These are phyloP conservation scores for Venustoraphidia nigricollis DNA, from an alignment of 2,888 invertebrate genomes.

Conservation along the genomic window DNA sequence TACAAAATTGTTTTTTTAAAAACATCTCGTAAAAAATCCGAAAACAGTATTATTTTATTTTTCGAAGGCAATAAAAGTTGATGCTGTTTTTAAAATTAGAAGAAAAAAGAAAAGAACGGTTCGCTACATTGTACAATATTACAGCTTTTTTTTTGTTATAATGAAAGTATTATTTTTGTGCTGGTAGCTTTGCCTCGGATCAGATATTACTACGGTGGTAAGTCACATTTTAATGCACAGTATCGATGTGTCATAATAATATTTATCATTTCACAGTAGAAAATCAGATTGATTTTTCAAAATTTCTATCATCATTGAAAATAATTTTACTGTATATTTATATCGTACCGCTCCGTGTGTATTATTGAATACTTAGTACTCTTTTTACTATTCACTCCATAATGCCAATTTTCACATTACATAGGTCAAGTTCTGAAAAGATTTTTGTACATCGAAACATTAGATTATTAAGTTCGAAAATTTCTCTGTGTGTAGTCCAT, in stretches of 20 bases:
- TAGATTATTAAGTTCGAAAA: too few relatives aligned
- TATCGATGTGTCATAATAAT: conserved; percentile 3
- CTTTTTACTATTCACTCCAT: neutral
- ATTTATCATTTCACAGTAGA: neutral
- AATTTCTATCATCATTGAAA: conserved; percentile 5
- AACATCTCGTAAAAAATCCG: neutral
- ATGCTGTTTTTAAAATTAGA: neutral
- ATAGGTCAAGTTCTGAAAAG: too few relatives aligned
- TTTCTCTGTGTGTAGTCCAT: too few relatives aligned
- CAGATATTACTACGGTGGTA: conserved; percentile 48
- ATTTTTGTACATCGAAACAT: too few relatives aligned
- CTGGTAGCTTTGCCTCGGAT: conserved; percentile 42
- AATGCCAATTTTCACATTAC: too few relatives aligned
- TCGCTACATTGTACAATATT: neutral
- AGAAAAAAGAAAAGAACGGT: neutral
- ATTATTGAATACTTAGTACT: neutral
- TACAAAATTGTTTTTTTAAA: neutral
- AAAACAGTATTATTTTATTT: conserved; percentile 1
- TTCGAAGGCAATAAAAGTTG: neutral
- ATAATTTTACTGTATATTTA: neutral
- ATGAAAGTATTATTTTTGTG: conserved; percentile 9
- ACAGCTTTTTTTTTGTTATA: conserved; percentile 1
- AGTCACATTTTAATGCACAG: conserved; percentile 22
- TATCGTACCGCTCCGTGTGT: neutral
- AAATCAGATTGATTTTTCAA: conserved; percentile 7